Base-by-base conservation (phyloP, 1,140 invertebrate genomes). In the Chironomus striatipennis region DNA sequence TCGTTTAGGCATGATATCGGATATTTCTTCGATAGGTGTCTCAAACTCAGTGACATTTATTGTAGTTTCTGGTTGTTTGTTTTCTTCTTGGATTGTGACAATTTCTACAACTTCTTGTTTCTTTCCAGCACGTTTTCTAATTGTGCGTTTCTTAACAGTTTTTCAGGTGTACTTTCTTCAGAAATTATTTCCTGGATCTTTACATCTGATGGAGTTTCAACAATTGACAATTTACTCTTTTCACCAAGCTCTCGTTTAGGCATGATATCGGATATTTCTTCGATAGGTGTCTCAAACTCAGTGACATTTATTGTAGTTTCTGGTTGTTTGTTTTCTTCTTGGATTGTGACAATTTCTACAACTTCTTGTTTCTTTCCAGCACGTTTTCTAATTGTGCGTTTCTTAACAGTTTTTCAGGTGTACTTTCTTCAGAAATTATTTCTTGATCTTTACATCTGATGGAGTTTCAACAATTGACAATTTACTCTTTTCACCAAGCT, bases 261-360 rank as follows among this genome's bases (percentile, higher is more conserved):
- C 73, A 74, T 75, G 18, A 78, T 76, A 73, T 77, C 75, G 4
- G 76, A 76, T 9, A 77, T 74, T 76, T 79, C 77, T 74, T 77
- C 47, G 7, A 74, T 74, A 76, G 76, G 34, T 67, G 72, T 24
- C 73, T 75, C 67, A 75, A 72, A 8, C 43, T 72, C 70, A 75
- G 75, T 18, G 75, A 74, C 42, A 75, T 75, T 12, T 73, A 43
- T 42, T 73, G 64, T 24, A 72, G 24, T 34, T 75, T 18, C 67
- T 21, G 64, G 74, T 75, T 73, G 9, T 43, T 42, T 57, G 57
- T 34, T 20, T 34, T 70, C 73, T 72, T 18, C 43, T 77, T 81
- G 78, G 57, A 80, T 77, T n/a, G 76, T 78, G 21, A 80, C 77
- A 73, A 83, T 81, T 77, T 83, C 80, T 4, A 80, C 81, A 12